phyloP scores from a whole-genome alignment of 2,113 vertebrate genomes.

The Lepidothrix coronata region DNA sequence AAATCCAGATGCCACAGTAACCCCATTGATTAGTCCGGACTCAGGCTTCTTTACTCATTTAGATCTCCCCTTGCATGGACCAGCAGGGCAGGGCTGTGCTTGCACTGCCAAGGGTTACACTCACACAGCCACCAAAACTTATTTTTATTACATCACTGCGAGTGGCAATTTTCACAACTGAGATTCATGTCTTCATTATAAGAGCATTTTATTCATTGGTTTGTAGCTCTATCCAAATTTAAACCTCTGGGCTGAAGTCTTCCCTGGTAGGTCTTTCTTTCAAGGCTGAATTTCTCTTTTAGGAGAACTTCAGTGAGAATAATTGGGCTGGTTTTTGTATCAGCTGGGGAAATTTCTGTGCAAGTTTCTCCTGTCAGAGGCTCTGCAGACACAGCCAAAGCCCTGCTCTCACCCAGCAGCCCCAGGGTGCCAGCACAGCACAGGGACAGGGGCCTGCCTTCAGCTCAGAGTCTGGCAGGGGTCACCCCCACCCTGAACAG shows the following conservation, averaged over 20 bases:
- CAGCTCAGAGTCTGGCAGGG: neutral
- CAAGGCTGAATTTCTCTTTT: neutral
- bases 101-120: neutral
- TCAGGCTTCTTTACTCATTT: neutral
- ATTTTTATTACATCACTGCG: neutral
- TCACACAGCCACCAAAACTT: neutral
- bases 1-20: neutral
- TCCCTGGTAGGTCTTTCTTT: neutral
- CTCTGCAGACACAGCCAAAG: neutral
- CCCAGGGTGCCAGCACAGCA: neutral
- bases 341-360: neutral
- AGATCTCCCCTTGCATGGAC: neutral
- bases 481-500: neutral
- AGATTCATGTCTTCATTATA: neutral
- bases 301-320: neutral
- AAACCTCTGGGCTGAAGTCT: neutral
- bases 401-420: neutral
- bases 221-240: neutral
- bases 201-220: neutral
- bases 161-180: neutral
- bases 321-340: neutral
- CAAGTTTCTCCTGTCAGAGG: neutral
- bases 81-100: neutral
- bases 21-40: neutral
- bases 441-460: accelerated